These are phyloP conservation scores for Pseudonaja textilis DNA, from an alignment of 2,113 vertebrate species.

Conservation along the genomic window DNA sequence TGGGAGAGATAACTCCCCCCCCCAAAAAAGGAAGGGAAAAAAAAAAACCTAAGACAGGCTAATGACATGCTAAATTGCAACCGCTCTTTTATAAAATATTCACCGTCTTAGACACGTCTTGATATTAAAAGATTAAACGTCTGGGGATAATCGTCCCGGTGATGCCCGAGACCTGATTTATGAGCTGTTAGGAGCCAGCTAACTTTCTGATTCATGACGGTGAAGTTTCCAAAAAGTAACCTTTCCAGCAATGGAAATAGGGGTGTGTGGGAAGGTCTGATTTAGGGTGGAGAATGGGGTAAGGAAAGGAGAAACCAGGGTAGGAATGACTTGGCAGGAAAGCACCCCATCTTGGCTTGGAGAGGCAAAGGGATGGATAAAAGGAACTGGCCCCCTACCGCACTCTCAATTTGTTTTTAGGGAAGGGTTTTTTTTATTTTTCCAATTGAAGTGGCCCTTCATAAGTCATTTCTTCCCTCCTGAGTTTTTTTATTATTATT, in stretches of 20 bases:
- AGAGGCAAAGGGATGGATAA: background rate
- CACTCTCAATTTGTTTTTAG: background rate
- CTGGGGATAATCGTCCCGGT: conserved; percentile 67
- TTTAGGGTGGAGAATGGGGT: background rate
- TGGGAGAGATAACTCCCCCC: too few relatives aligned
- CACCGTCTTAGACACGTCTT: conserved; percentile 71
- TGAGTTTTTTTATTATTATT: conserved; percentile 50
- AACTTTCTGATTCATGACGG: conserved; percentile 76
- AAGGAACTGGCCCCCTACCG: background rate
- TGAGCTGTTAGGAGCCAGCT: conserved; percentile 77
- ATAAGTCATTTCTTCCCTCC: conserved; percentile 52
- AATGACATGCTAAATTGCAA: conserved; percentile 75
- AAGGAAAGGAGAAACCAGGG: background rate
- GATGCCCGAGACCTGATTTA: conserved; percentile 78
- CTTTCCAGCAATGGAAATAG: conserved; percentile 45
- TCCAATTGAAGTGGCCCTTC: conserved; percentile 53
- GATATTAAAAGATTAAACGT: conserved; percentile 79
- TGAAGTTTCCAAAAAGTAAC: conserved; percentile 56
- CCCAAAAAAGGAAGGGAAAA: too few relatives aligned
- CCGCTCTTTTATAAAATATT: conserved; percentile 78
- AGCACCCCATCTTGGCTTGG: background rate
- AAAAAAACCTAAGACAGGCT: conserved; percentile 57
- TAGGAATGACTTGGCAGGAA: background rate
- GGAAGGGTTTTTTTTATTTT: background rate
- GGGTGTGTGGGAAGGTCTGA: background rate